Evolutionary conservation across 1,140 invertebrate species (phyloP).

Genomic region (Mizuhopecten yessoensis): DNA sequence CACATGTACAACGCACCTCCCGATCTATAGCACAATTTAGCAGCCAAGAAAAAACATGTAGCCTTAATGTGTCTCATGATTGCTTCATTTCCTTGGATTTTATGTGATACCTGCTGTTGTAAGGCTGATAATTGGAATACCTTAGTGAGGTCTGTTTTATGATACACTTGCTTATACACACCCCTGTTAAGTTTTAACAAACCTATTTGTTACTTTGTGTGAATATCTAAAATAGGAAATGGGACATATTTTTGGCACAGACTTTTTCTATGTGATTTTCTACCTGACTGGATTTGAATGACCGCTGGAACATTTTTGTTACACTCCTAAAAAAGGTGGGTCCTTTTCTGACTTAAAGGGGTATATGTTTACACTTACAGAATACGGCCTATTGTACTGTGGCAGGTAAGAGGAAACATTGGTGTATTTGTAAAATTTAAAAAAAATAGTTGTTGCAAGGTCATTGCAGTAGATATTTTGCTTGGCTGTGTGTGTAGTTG

Average conservation of each 20-base stretch:
- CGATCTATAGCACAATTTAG: not conserved
- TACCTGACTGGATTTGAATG: not conserved
- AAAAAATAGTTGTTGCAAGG: not conserved
- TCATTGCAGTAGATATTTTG: not conserved
- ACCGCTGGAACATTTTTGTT: not conserved
- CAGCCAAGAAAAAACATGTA: not conserved
- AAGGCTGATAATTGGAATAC: not conserved
- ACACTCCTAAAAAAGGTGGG: not conserved
- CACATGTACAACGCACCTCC: not conserved
- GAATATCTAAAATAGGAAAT: not conserved
- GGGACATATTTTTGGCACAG: not conserved
- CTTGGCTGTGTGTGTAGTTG: not conserved
- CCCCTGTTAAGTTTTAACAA: not conserved
- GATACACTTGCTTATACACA: not conserved
- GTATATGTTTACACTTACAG: not conserved
- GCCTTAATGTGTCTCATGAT: not conserved
- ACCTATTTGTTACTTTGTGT: not conserved
- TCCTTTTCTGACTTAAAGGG: not conserved
- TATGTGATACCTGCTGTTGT: not conserved
- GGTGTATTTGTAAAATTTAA: not conserved
- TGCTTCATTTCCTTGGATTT: slow-evolving; percentile 10
- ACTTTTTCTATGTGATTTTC: not conserved
- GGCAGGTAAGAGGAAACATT: not conserved
- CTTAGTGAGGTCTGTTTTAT: not conserved
- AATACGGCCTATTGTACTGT: not conserved